These are phyloP conservation scores for Temnothorax rugatulus DNA, from an alignment of 2,888 invertebrate species.

Conservation along the genomic window DNA sequence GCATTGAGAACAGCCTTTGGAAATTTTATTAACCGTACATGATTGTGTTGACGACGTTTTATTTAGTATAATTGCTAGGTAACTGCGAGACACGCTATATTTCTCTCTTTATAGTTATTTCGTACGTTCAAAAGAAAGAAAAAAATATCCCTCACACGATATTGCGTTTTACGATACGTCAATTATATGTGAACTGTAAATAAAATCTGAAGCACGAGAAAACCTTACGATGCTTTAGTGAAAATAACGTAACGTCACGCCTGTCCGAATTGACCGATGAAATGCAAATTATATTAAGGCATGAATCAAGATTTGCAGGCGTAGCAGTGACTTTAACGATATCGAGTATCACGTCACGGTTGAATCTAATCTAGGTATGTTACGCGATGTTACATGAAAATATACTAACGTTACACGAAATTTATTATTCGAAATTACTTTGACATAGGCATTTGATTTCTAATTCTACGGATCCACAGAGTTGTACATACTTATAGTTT, in stretches of 20 bases:
- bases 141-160: neutral
- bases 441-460: neutral
- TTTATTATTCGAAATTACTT: neutral
- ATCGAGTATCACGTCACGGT: conserved; percentile 2
- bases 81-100: neutral
- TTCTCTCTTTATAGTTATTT: conserved; percentile 7
- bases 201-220: neutral
- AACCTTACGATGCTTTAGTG: conserved; percentile 3
- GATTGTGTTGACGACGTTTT: neutral
- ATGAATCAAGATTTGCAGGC: conserved; percentile 21
- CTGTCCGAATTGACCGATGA: conserved; percentile 28
- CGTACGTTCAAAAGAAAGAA: neutral
- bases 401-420: neutral
- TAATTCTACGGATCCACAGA: neutral
- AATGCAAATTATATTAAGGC: conserved; percentile 34
- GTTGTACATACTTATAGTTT: neutral
- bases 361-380: conserved; percentile 7
- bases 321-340: conserved; percentile 3
- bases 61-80: conserved; percentile 6
- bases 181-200: conserved; percentile 11
- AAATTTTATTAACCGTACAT: conserved; percentile 22
- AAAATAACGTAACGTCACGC: conserved; percentile 20
- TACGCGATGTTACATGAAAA: neutral
- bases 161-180: neutral
- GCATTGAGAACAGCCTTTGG: neutral